A percentile compares a stretch with the other conserved stretches of the same genome.
These are phyloP conservation scores for Megalops cyprinoides DNA, from an alignment of 2,797 vertebrate species.

Conservation along the genomic window DNA sequence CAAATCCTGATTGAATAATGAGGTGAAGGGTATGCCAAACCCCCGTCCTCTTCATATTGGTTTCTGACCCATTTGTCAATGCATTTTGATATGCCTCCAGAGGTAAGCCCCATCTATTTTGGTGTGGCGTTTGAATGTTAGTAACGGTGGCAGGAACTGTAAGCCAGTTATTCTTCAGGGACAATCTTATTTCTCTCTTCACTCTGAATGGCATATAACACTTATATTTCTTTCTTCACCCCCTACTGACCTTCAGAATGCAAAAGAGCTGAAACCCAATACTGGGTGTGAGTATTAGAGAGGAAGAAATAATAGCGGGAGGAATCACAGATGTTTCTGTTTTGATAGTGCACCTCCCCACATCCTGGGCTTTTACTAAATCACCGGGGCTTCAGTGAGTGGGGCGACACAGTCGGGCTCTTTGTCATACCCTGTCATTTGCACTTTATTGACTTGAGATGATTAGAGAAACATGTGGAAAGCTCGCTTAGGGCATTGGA, in stretches of 20 bases:
- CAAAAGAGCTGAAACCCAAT: not conserved
- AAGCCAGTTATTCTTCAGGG: not conserved
- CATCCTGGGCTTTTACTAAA: slow-evolving; percentile 21
- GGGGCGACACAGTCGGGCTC: not conserved
- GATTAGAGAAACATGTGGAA: slow-evolving; percentile 42
- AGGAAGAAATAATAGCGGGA: slow-evolving; percentile 5
- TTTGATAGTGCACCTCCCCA: slow-evolving; percentile 18
- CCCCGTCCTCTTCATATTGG: not conserved
- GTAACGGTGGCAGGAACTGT: not conserved
- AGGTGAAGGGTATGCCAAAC: not conserved
- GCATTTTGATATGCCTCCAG: not conserved
- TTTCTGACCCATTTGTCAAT: not conserved
- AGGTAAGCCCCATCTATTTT: not conserved
- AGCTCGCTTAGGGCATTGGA: not conserved
- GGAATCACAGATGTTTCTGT: slow-evolving; percentile 29
- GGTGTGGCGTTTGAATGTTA: not conserved
- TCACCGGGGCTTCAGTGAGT: not conserved
- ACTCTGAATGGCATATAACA: not conserved
- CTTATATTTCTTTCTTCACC: slow-evolving; percentile 3
- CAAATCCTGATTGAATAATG: not conserved
- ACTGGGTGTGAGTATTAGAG: not conserved
- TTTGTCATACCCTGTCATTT: slow-evolving; percentile 30
- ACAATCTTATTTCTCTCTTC: not conserved
- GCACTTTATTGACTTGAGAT: slow-evolving; percentile 34
- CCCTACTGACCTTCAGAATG: slow-evolving; percentile 12